phyloP scores from a whole-genome alignment of 37 sponge, comb jelly and placozoan species.

The Petrosia ficiformis region DNA sequence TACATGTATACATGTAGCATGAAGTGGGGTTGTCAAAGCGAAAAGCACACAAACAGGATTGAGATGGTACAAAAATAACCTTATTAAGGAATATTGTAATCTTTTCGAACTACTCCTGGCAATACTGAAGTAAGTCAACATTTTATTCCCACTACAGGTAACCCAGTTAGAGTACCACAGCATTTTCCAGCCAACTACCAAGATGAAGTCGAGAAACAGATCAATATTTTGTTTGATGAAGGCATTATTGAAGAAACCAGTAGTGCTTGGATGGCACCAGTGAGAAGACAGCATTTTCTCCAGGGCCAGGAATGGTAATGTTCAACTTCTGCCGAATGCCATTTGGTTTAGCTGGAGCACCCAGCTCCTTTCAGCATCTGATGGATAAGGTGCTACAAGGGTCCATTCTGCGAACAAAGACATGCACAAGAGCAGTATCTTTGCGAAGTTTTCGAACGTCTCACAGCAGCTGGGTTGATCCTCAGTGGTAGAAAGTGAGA shows the following conservation, averaged over 20 bases:
- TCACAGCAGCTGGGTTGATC: not conserved
- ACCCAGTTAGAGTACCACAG: constrained; percentile 45
- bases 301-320: constrained; percentile 23
- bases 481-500: constrained; percentile 1
- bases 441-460: not conserved
- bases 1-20: too few species aligned
- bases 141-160: too few species aligned
- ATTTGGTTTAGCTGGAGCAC: constrained; percentile 6
- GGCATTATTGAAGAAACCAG: constrained; percentile 17
- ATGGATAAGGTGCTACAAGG: not conserved
- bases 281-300: constrained; percentile 26
- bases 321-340: not conserved
- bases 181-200: constrained; percentile 50
- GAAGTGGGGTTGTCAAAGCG: too few species aligned
- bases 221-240: constrained; percentile 33
- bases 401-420: not conserved
- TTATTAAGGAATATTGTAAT: too few species aligned
- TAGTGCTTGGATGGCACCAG: too few species aligned
- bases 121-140: too few species aligned
- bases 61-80: too few species aligned
- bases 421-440: constrained; percentile 1
- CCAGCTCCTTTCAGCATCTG: constrained; percentile 19
- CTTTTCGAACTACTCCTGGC: too few species aligned
- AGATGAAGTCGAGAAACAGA: constrained; percentile 51
- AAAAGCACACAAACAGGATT: too few species aligned